These are phyloP conservation scores for Rapana venosa DNA, from an alignment of 2,888 invertebrate genomes.

Conservation along the genomic window DNA sequence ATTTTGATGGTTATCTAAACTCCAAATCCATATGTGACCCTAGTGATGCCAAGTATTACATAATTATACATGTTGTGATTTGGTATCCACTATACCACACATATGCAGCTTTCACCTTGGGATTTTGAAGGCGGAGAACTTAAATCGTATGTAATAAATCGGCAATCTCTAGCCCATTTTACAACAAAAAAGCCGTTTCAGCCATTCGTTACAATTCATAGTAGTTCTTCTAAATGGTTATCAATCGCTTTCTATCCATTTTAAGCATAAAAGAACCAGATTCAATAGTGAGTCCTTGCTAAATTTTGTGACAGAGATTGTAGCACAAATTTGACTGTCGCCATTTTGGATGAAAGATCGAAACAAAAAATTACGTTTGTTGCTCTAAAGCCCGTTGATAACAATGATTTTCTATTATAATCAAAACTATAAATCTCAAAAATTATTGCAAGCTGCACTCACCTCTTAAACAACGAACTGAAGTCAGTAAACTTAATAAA, in stretches of 20 bases:
- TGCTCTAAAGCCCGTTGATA: no score
- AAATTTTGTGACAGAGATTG: constrained; percentile 14
- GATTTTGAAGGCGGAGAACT: neutral
- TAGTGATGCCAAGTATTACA: no score
- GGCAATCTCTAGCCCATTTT: neutral
- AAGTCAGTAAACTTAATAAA: neutral
- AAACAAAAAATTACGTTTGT: neutral
- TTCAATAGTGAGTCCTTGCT: neutral
- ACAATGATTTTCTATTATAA: neutral
- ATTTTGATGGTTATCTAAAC: neutral
- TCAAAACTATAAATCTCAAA: neutral
- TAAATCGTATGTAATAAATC: neutral
- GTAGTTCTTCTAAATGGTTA: no score
- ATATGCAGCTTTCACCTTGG: no score
- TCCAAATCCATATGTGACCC: no score
- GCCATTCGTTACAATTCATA: no score
- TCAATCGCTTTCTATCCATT: no score
- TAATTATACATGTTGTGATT: no score
- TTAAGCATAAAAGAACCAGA: neutral
- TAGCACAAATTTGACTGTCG: neutral
- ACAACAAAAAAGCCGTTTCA: neutral
- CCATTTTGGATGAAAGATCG: constrained; percentile 1
- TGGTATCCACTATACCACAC: neutral
- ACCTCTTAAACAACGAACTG: neutral
- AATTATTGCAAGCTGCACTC: neutral